Evolutionary conservation across 2,113 vertebrate genomes (phyloP).

Genomic region (Lagenorhynchus albirostris): DNA sequence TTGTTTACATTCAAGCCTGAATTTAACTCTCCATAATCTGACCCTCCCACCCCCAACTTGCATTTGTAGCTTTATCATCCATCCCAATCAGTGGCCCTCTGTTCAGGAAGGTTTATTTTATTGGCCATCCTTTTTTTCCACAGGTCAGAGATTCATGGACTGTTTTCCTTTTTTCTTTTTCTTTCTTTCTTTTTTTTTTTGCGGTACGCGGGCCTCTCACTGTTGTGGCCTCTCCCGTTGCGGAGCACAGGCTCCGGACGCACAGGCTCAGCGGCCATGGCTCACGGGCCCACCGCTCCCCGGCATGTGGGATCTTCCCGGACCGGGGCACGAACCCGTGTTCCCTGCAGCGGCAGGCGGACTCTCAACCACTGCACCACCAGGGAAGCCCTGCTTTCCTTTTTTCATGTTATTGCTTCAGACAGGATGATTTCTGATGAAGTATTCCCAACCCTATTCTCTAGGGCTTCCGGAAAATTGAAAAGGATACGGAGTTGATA

Average conservation of each 20-base stretch:
- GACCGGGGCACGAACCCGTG: too few relatives aligned
- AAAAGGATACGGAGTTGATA: neutral
- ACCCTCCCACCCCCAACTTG: too few relatives aligned
- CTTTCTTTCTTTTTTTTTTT: too few relatives aligned
- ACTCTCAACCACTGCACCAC: too few relatives aligned
- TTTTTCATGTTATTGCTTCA: neutral
- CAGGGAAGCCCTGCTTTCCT: neutral
- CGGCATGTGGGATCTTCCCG: too few relatives aligned
- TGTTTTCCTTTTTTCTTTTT: neutral
- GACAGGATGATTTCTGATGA: neutral
- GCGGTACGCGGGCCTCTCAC: too few relatives aligned
- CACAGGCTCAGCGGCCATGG: too few relatives aligned
- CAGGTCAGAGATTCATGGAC: neutral
- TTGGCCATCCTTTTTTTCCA: neutral
- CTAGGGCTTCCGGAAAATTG: neutral
- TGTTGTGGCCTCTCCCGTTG: too few relatives aligned
- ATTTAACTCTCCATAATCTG: neutral
- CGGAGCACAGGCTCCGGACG: too few relatives aligned
- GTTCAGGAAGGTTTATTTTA: neutral
- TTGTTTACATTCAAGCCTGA: neutral
- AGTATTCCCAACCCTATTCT: neutral
- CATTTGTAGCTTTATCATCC: neutral
- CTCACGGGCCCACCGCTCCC: too few relatives aligned
- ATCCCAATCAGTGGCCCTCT: neutral
- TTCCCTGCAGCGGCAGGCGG: too few relatives aligned